Percentiles rank a stretch among this genome's conserved stretches.
Evolutionary conservation across 2,797 vertebrate genomes (phyloP).

Genomic region (Sebastes kiyomatsui): DNA sequence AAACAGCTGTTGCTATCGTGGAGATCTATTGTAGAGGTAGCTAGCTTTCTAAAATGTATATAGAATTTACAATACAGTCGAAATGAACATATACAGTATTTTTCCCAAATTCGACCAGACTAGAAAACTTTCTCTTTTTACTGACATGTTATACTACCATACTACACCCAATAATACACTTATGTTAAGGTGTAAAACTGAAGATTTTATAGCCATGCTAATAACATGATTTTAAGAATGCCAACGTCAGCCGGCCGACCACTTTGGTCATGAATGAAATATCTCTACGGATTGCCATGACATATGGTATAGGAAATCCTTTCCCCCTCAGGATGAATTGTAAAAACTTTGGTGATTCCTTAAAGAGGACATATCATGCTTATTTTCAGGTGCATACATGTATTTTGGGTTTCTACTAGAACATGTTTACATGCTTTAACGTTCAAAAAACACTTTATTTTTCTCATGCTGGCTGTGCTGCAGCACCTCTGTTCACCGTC

Average conservation of each 20-base stretch:
- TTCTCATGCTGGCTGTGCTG: too few species aligned
- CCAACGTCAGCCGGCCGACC: not conserved
- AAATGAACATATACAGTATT: not conserved
- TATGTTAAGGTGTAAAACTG: not conserved
- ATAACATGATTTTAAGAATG: not conserved
- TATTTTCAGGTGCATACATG: too few species aligned
- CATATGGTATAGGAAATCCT: not conserved
- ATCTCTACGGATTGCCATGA: not conserved
- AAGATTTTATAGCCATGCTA: not conserved
- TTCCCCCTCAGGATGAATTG: not conserved
- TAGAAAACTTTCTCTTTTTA: not conserved
- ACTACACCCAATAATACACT: not conserved
- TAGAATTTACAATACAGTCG: not conserved
- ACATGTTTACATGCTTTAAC: too few species aligned
- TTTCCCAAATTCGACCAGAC: not conserved
- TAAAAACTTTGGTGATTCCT: not conserved
- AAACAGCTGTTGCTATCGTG: not conserved
- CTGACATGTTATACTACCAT: not conserved
- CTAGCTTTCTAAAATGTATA: not conserved
- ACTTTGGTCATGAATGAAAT: not conserved
- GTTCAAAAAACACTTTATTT: too few species aligned
- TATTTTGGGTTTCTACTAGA: too few species aligned
- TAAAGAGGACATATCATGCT: too few species aligned
- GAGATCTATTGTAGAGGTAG: not conserved
- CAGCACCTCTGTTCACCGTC: too few species aligned